These are phyloP conservation scores for Gryllus longicercus DNA, from an alignment of 2,888 invertebrate genomes.

Conservation along the genomic window DNA sequence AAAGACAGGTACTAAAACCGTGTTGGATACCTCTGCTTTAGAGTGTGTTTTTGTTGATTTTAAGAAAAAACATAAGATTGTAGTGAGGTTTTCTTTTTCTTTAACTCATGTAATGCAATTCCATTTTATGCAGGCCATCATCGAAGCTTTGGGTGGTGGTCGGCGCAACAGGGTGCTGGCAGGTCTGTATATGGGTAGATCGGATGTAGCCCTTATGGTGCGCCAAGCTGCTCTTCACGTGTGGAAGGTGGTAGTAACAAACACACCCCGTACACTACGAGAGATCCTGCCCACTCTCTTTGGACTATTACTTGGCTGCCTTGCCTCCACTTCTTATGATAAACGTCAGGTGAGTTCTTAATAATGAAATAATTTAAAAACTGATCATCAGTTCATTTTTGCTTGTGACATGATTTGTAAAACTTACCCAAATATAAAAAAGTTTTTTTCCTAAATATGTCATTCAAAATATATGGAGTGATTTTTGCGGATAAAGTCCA, in stretches of 20 bases:
- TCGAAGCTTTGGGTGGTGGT: constrained; percentile 81
- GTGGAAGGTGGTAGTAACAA: constrained; percentile 99
- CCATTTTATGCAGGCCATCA: constrained; percentile 65
- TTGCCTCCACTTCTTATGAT: constrained; percentile 94
- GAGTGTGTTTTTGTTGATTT: neutral
- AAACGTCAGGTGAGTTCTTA: constrained; percentile 68
- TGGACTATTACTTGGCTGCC: constrained; percentile 82
- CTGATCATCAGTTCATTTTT: too few species aligned
- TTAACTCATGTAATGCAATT: neutral
- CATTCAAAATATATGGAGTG: too few species aligned
- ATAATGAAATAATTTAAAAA: too few species aligned
- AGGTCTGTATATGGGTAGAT: constrained; percentile 94
- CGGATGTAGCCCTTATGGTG: constrained; percentile 94
- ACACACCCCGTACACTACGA: constrained; percentile 91
- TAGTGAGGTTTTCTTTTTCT: too few species aligned
- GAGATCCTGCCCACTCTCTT: constrained; percentile 96
- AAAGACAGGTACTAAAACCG: too few species aligned
- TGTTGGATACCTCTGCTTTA: neutral
- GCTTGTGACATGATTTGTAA: too few species aligned
- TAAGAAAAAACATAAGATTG: neutral
- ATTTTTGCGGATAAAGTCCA: too few species aligned
- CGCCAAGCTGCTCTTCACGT: constrained; percentile 97
- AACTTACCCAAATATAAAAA: too few species aligned
- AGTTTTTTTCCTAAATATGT: too few species aligned
- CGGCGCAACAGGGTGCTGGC: constrained; percentile 88